Evolutionary conservation across 2,113 vertebrate species (phyloP), one percentile per base, ranked within the genome.

Genomic region (Chlorodrepanis virens): DNA sequence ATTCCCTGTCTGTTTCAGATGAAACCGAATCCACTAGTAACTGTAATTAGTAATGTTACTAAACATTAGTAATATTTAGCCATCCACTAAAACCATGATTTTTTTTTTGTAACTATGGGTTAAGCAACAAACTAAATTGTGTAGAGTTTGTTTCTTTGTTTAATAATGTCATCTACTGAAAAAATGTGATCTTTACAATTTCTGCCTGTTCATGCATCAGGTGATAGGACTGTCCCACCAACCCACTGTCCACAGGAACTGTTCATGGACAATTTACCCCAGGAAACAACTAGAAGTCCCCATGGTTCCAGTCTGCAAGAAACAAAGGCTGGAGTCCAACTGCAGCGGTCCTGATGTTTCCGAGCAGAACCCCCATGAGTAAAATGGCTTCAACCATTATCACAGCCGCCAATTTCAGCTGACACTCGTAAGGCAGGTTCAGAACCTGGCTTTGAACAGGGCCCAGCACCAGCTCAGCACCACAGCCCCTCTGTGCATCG

Each of bases 381-480:
- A 53, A 65, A 79, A 76, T 0, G 0, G 29, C 64, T 49, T 68
- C 14, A 5, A 25, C 29, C 28, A 27, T 50, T 54, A n/a, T 27
- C 49, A 42, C 14, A 69, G 24, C 13, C 1, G 0, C 24, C 44
- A 22, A 63, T 49, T 78, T 49, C 31, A 56, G 19, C 1, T 0
- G 2, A 40, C 40, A 22, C 10, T 6, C 44, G 9, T 19, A 19
- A 89, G 39, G 39, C 29, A 61, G 49, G 28, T 45, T 76, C 69
- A 57, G 39, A 56, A n/a, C 21, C 19, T 14, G 40, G 7, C 50
- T 90, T 37, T 47, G 45, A 61, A 21, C 12, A 79, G 42, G 27
- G 23, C 23, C 11, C 9, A 15, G 33, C 3, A 5, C 11, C 20
- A 39, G n/a, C 45, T 90, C 49, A 44, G 4, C 35, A 35, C 29